phyloP scores from a whole-genome alignment of 2,888 invertebrate species.

The Perizoma flavofasciatum region DNA sequence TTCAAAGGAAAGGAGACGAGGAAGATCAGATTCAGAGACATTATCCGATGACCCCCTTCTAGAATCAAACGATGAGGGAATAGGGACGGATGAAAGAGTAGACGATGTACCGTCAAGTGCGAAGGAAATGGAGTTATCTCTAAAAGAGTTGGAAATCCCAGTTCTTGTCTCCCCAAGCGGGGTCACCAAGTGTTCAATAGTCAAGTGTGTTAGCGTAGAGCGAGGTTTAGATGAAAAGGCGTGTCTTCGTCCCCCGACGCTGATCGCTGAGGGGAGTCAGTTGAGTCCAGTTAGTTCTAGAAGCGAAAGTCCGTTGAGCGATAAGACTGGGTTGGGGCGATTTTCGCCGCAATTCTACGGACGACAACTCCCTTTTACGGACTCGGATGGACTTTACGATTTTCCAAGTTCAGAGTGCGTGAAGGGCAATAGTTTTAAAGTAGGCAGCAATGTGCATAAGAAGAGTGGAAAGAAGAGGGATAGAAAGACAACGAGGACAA shows the following conservation, averaged over 20 bases:
- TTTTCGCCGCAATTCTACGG: constrained; percentile 90
- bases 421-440: constrained; percentile 80
- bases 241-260: constrained; percentile 70
- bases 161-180: constrained; percentile 75
- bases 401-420: constrained; percentile 90
- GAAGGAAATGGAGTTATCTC: constrained; percentile 82
- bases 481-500: constrained; percentile 83
- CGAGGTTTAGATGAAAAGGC: constrained; percentile 77
- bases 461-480: constrained; percentile 86
- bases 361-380: constrained; percentile 88
- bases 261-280: constrained; percentile 85
- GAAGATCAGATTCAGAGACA: constrained; percentile 89
- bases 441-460: constrained; percentile 79
- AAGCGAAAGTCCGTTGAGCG: constrained; percentile 91
- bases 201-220: constrained; percentile 83
- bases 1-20: constrained; percentile 80
- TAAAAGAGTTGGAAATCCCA: constrained; percentile 78
- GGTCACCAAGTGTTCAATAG: constrained; percentile 79
- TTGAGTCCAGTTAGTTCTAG: constrained; percentile 90
- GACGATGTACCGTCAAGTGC: constrained; percentile 89
- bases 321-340: constrained; percentile 86
- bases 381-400: constrained; percentile 91
- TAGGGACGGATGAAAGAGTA: constrained; percentile 90
- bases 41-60: constrained; percentile 88
- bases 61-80: constrained; percentile 91